Base-by-base conservation (phyloP, 2,888 invertebrate species). In the Eupithecia abbreviata region DNA sequence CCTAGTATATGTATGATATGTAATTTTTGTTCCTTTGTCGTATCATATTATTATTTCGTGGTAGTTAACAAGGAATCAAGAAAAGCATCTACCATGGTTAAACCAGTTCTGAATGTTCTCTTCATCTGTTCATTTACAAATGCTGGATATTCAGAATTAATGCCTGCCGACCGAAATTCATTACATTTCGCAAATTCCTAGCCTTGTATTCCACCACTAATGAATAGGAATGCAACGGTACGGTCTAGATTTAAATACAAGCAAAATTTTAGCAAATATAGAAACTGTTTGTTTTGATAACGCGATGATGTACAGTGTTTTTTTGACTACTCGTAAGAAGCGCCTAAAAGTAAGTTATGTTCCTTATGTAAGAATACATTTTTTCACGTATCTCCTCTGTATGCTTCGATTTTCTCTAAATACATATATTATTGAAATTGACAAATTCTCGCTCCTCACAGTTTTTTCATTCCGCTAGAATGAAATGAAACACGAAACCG, bases 61-160 rank as follows among this genome's bases (percentile, higher is more conserved):
- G 18, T 18, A 18, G 18, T 58, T 62, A 62, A 12, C 12, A 62
- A 30, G 45, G 12, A 73, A 73, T 12, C 43, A 78, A 82, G 83
- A 18, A 55, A 55, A 55, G n/a, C 55, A 58, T 58, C 55, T 18
- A 58, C 9, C 18, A 9, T 58, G 18, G 9, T 18, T 58, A 58
- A 18, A 18, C 18, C 18, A 58, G 55, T 58, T 58, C 55, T 58
- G 18, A 58, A 58, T n/a, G 18, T 62, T 62, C 18, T 62, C 62
- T 62, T n/a, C 7, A 30, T 65, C 30, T 65, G n/a, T 30, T 30
- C 5, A 30, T 62, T 30, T 18, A 62, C 9, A n/a, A 62, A 62
- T 62, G 30, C 62, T 62, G 10, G 30, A 62, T 62, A 30, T 13
- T 18, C 9, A 18, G 9, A 58, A 9, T 55, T 5, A 15, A n/a